These are phyloP conservation scores for Mastacembelus armatus DNA, from an alignment of 2,797 vertebrate species.

Conservation along the genomic window DNA sequence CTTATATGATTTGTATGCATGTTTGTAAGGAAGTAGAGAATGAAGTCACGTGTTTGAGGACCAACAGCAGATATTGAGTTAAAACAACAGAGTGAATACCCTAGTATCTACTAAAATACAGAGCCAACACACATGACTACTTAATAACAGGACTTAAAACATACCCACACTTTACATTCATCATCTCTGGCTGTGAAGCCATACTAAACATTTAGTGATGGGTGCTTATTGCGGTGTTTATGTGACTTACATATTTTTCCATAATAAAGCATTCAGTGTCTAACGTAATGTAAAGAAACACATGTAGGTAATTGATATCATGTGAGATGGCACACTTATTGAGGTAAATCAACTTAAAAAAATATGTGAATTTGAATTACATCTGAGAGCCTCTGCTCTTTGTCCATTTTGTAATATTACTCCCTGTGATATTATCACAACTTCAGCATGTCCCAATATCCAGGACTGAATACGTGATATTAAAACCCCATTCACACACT, in stretches of 20 bases:
- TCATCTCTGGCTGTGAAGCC: constrained; percentile 70
- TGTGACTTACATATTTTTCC: constrained; percentile 48
- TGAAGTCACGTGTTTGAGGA: constrained; percentile 42
- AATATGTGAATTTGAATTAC: constrained; percentile 56
- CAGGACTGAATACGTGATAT: constrained; percentile 53
- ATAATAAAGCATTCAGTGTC: constrained; percentile 53
- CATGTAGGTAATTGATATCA: constrained; percentile 37
- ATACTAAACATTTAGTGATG: constrained; percentile 60
- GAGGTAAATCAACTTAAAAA: constrained; percentile 72
- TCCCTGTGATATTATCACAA: constrained; percentile 65
- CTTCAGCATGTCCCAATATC: constrained; percentile 43
- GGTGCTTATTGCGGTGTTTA: constrained; percentile 73
- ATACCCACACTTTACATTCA: constrained; percentile 77
- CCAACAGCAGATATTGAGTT: constrained; percentile 65
- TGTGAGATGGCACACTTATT: constrained; percentile 65
- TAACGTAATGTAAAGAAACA: constrained; percentile 47
- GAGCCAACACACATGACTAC: constrained; percentile 64
- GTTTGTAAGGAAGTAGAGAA: constrained; percentile 53
- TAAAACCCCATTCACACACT: constrained; percentile 39
- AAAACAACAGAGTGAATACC: constrained; percentile 59
- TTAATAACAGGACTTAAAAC: constrained; percentile 67
- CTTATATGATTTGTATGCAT: constrained; percentile 29
- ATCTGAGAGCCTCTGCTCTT: constrained; percentile 44
- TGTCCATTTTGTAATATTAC: constrained; percentile 51
- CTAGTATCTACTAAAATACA: constrained; percentile 69